Percentiles rank a stretch among this genome's conserved stretches.
Evolutionary conservation across 2,113 vertebrate species (phyloP).

Genomic region (Fregata magnificens): DNA sequence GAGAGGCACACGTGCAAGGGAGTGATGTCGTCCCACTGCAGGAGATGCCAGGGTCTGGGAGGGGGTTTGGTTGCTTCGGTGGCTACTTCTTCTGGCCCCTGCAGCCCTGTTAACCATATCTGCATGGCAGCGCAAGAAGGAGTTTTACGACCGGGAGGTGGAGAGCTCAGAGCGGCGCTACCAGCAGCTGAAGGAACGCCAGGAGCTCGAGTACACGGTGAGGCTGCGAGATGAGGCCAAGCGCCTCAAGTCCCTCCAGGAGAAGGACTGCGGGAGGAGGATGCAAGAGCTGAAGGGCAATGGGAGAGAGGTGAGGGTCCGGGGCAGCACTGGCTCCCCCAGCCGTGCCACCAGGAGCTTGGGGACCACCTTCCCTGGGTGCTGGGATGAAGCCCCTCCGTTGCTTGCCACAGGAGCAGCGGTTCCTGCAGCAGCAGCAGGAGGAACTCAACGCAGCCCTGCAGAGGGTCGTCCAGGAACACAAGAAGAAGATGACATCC

Average conservation of each 20-base stretch:
- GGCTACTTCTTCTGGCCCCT: neutral
- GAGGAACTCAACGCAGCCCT: slow-evolving; percentile 69
- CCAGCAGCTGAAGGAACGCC: slow-evolving; percentile 49
- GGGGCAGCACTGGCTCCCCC: neutral
- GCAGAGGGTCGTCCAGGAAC: slow-evolving; percentile 71
- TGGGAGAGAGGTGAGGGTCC: slow-evolving; percentile 54
- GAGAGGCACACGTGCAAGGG: neutral
- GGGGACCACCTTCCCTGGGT: neutral
- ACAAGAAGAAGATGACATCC: slow-evolving; percentile 71
- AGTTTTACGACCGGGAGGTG: slow-evolving; percentile 72
- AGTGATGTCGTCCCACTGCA: neutral
- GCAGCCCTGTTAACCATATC: neutral
- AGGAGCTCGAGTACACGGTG: slow-evolving; percentile 61
- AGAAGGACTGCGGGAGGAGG: slow-evolving; percentile 51
- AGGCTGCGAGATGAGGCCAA: slow-evolving; percentile 66
- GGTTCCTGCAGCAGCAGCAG: slow-evolving; percentile 70
- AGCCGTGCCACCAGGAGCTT: neutral
- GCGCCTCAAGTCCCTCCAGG: slow-evolving; percentile 70
- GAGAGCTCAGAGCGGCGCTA: slow-evolving; percentile 62
- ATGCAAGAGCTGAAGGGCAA: slow-evolving; percentile 35
- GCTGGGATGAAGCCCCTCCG: neutral
- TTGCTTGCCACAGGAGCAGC: slow-evolving; percentile 39
- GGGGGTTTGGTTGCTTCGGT: neutral
- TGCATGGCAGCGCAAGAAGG: slow-evolving; percentile 68
- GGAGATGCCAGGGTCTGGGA: neutral